Base-by-base conservation (phyloP, 2,113 vertebrate species). In the Paedocypris sp. region DNA sequence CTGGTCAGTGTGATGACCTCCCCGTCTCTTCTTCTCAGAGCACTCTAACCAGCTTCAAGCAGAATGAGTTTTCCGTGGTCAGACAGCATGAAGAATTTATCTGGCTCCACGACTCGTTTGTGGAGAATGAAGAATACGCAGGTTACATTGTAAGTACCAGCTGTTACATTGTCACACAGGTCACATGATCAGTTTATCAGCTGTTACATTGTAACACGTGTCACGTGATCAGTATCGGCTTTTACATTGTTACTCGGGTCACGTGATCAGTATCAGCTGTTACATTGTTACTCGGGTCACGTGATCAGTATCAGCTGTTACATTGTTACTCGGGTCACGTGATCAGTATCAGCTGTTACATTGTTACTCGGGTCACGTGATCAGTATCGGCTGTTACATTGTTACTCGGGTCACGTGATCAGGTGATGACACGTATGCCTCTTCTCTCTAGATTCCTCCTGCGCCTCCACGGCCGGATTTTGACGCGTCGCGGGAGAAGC, bases 11-110 rank as follows among this genome's bases (percentile, higher is more conserved):
- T 42, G 2, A 20, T 42, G 26, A 18, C 23, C 12, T 15, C 15
- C 31, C 23, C 28, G 23, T 13, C 23, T 47, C n/a, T 49, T 0
- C 57, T 25, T 77, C 73, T 42, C 73, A 99, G 94, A 99, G 93
- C 81, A 93, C 93, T 62, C 88, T 99, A 64, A 87, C 93, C 36
- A 98, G 93, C 88, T 99, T 99, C 72, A 99, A 98, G 80, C 94
- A 98, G 82, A 96, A 88, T 1, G 93, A 99, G 73, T 97, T 98
- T 85, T 98, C 95, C 6, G 95, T 99, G 77, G 94, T 98, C 22
- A 87, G 93, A 62, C 93, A 99, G 76, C 95, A 99, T 29, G 94
- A 99, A 62, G 93, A 99, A 73, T 99, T 97, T 75, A 97, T 97
- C 76, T 98, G 94, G 95, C 91, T 99, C 67, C 95, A 99, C 18